These are phyloP conservation scores for Dicyrtomina minuta DNA, from an alignment of 2,888 invertebrate genomes.

Conservation along the genomic window DNA sequence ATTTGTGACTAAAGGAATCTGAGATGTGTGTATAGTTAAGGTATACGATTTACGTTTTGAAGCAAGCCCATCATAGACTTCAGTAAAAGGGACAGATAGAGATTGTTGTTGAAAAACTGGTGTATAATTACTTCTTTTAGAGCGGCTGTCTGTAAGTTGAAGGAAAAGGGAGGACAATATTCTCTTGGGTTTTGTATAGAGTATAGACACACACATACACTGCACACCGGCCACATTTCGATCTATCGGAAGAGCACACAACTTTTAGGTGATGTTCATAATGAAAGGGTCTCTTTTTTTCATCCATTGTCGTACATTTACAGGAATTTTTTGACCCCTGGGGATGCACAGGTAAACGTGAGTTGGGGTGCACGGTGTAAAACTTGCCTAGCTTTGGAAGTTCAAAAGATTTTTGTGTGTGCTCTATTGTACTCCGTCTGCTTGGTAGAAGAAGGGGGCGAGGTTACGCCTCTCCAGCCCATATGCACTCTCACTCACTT, in stretches of 20 bases:
- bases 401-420: slow-evolving; percentile 14
- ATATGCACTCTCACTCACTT: slow-evolving; percentile 6
- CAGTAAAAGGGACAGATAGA: not conserved
- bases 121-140: not conserved
- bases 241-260: not conserved
- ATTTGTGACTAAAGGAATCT: slow-evolving; percentile 6
- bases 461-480: slow-evolving; percentile 25
- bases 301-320: slow-evolving; percentile 26
- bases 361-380: slow-evolving; percentile 19
- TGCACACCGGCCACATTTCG: not conserved
- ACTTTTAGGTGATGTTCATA: slow-evolving; percentile 20
- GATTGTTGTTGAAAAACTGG: slow-evolving; percentile 8
- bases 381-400: slow-evolving; percentile 7
- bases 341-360: slow-evolving; percentile 23
- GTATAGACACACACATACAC: not conserved
- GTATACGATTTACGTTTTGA: slow-evolving; percentile 5
- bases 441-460: slow-evolving; percentile 27
- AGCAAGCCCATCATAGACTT: not conserved
- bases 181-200: no score
- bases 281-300: slow-evolving; percentile 33
- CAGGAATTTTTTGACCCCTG: slow-evolving; percentile 34
- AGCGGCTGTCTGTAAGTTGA: slow-evolving; percentile 1
- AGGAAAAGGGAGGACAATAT: slow-evolving; percentile 8
- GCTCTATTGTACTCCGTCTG: slow-evolving; percentile 27
- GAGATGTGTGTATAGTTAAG: not conserved